Evolutionary conservation across 2,888 invertebrate species (phyloP), one percentile per base, ranked within the genome.

Genomic region (Exocentrus adspersus): DNA sequence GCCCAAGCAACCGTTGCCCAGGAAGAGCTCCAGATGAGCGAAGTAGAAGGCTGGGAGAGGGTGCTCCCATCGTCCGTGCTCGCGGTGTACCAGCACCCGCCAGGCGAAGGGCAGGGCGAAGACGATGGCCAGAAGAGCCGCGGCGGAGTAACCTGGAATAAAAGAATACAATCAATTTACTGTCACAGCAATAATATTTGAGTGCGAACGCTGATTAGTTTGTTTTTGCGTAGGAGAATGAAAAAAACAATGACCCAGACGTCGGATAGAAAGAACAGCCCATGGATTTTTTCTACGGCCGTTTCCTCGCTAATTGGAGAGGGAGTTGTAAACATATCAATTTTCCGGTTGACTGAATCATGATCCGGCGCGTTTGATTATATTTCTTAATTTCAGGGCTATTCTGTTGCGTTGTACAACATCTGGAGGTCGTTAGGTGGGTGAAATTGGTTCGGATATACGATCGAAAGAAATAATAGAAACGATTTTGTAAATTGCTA

Each of bases 1-100:
- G 32, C 91, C 90, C 66, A 90, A 81, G 75, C 90, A 91, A 19
- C 88, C 89, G 76, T 92, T 92, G 57, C 91, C 90, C 43, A 91
- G 83, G 72, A 90, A 90, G 50, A 91, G 86, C 78, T 91, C 90
- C 71, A 91, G 81, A 75, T 91, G 88, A 5, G 88, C 87, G 72
- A 89, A 88, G 77, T 90, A 92, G 76, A 89, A 88, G 4, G 90
- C 90, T 67, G 89, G 88, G 0, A 86, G 81, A 72, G 87, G 85
- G 72, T 85, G 87, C 70, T 83, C 86, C 90, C 90, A 90, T 66
- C 87, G 86, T 9, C 89, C 89, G 9, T 85, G 84, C 77, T 90
- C 89, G 68, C 87, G 85, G 79, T 90, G 89, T 54, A 88, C 85
- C 51, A 89, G 82, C 69, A 90, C 88, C 48, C 90, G 84, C 77